Evolutionary conservation across 2,113 vertebrate species (phyloP), one percentile per base, ranked within the genome.

Genomic region (Gnathonemus echidnorhynchus): DNA sequence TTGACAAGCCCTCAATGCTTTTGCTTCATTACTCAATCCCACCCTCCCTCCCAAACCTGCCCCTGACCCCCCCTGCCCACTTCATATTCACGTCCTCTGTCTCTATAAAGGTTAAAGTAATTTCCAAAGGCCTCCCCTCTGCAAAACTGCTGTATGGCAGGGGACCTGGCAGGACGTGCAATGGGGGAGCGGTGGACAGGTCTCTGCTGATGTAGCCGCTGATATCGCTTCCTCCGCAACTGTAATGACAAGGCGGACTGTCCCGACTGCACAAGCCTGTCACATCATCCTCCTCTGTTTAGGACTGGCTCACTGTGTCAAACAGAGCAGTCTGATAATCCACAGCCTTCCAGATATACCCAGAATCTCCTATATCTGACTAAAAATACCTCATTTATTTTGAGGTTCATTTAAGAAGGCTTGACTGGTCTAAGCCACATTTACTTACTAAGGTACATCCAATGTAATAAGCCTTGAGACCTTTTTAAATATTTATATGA

Each of bases 1-100:
- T 66, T 95, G 95, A 95, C 94, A 95, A 90, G 92, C 91, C 92
- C 94, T 93, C 91, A 92, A 94, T 95, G 94, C 91, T 94, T 94
- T 88, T 92, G 91, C 93, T 93, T 93, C 94, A 58, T 92, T 93
- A 91, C 92, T 90, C 62, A 89, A 45, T 52, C 15, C 42, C 87
- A 88, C 17, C 27, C 15, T 46, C 31, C 53, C 87, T 85, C 17
- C 11, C 70, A 77, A 42, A 77, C 11, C 35, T 35, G 70, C 27
- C 15, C 31, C 70, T 39, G 4, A 13, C 5, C 15, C 15, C 15
- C 74, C 27, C n/a, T 3, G 35, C 35, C 7, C 74, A 80, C 13
- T 77, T 77, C 88, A 86, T 88, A 84, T 11, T 4, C 7, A 1
- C 10, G 39, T 21, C 74, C 66, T 87, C 80, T 21, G 48, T 56